phyloP scores from a whole-genome alignment of 2,888 invertebrate species.

The Eupsilia transversa region DNA sequence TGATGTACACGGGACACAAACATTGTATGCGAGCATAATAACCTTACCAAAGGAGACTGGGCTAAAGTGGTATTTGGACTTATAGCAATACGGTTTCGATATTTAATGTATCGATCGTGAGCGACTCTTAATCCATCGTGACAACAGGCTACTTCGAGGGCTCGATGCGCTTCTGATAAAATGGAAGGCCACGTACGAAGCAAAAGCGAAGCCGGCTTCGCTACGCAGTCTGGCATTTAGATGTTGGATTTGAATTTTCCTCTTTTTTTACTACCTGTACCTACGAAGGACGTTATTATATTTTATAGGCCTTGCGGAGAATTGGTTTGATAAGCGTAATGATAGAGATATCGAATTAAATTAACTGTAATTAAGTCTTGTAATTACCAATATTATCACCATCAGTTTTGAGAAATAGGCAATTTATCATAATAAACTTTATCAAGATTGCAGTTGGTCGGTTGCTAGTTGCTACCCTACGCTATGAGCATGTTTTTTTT shows the following conservation, averaged over 20 bases:
- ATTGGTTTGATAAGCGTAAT: conserved; percentile 11
- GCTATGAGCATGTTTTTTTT: not conserved
- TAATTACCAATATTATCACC: conserved; percentile 16
- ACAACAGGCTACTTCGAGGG: too few species aligned
- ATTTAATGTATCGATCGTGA: too few species aligned
- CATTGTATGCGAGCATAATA: too few species aligned
- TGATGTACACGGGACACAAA: too few species aligned
- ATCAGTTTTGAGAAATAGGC: not conserved
- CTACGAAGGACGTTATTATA: not conserved
- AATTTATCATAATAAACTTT: not conserved
- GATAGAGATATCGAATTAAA: conserved; percentile 8
- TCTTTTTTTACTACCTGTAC: not conserved
- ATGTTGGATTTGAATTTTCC: not conserved
- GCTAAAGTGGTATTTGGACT: too few species aligned
- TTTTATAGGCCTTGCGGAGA: not conserved
- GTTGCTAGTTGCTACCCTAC: conserved; percentile 5
- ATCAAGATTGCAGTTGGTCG: conserved; percentile 10
- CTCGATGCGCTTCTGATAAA: too few species aligned
- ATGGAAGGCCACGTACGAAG: too few species aligned
- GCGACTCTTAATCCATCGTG: too few species aligned
- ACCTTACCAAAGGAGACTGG: too few species aligned
- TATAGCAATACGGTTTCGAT: too few species aligned
- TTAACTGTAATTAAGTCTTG: too few species aligned
- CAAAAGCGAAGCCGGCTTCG: not conserved
- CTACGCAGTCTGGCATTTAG: not conserved